Percentiles rank a stretch among this genome's conserved stretches.
Evolutionary conservation across 2,113 vertebrate species (phyloP).

Genomic region (Sander lucioperca): DNA sequence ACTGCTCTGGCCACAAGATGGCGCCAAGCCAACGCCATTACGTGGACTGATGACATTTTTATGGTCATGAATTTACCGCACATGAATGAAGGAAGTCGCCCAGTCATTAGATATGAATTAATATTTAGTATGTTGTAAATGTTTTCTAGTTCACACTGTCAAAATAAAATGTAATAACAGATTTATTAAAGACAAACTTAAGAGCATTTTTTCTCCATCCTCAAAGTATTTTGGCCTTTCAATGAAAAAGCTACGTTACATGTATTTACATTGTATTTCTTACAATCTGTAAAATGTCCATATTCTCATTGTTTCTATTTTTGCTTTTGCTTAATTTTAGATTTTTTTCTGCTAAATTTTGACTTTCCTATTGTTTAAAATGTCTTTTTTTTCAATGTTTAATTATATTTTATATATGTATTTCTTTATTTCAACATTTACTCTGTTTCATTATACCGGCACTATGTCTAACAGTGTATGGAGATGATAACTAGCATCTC

Average conservation of each 20-base stretch:
- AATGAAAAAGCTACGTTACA: neutral
- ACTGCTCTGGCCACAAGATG: constrained; percentile 37
- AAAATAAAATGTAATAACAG: neutral
- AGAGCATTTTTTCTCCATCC: too few species aligned
- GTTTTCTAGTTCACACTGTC: too few species aligned
- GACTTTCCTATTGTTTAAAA: too few species aligned
- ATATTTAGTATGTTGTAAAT: neutral
- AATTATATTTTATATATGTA: too few species aligned
- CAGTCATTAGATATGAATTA: neutral
- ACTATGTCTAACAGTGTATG: too few species aligned
- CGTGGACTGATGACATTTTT: neutral
- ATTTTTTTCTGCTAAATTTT: neutral
- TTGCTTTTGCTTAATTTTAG: neutral
- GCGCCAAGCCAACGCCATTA: neutral
- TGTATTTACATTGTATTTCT: neutral
- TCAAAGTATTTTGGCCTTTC: neutral
- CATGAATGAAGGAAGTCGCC: neutral
- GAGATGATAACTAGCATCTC: neutral
- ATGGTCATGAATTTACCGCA: neutral
- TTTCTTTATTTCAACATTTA: too few species aligned
- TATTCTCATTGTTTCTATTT: neutral
- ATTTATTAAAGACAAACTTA: neutral
- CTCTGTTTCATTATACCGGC: neutral
- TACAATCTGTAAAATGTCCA: neutral
- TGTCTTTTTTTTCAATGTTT: too few species aligned